Evolutionary conservation across 2,797 vertebrate genomes (phyloP), one percentile per base, ranked within the genome.

Genomic region (Bovichtus diacanthus): DNA sequence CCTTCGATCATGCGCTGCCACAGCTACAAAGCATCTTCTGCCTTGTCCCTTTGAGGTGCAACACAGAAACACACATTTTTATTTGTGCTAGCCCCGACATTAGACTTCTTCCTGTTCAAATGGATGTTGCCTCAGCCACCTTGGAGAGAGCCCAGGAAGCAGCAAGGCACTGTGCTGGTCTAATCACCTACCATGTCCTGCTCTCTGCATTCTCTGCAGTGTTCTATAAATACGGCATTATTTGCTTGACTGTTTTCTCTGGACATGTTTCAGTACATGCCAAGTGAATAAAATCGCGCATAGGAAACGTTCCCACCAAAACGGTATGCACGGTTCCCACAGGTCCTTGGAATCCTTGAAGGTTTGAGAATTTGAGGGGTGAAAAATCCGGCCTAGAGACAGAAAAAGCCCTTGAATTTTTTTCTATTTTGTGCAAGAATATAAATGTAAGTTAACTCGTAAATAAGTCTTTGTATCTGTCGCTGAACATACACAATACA

Each of bases 1-100:
- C 55, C 36, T 74, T 86, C 83, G 41, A 76, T 84, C 80, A 58
- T 69, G 72, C 46, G 1, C 80, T 66, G 75, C 87, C 84, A 81
- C 66, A 65, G 63, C 72, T 68, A 61, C 78, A 68, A 63, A 82
- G 62, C 13, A 49, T 66, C 80, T 49, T 63, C 81, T 69, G 61
- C 75, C 62, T 75, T 29, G 4, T 80, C 67, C 61, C 74, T 86
- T 47, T 43, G 19, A 84, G 83, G 73, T 83, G 72, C 67, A 82
- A 64, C 80, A 58, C 60, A 81, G 54, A 72, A 74, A 70, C 59
- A 70, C 38, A 54, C 27, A 27, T 67, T 60, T 74, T 41, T 63
- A 44, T 64, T 56, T 43, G 43, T 79, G 38, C 58, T 15, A 5
- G 67, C 66, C 60, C 66, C 60, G 59, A 44, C 70, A 58, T 85